Evolutionary conservation across 1,140 invertebrate species (phyloP), one percentile per base, ranked within the genome.

Genomic region (Coenobita brevimanus): DNA sequence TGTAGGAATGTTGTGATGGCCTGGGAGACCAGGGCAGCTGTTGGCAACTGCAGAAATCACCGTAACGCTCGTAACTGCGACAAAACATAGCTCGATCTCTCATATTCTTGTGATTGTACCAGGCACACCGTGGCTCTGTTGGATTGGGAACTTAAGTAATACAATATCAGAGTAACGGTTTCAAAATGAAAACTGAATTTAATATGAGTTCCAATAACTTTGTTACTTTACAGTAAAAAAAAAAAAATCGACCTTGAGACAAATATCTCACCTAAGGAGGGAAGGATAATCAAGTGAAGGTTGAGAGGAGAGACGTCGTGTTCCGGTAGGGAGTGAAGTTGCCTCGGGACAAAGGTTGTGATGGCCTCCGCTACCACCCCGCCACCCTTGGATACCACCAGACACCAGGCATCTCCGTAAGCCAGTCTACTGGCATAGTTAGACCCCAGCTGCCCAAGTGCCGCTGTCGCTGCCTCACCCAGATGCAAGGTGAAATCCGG

Each of bases 401-500:
- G 54, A 71, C 80, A 84, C 83, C 80, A 89, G 30, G 46, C 78
- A 57, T 89, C 89, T 41, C 78, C 75, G 50, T 82, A 43, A 27
- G 82, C 89, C 30, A 89, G 75, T 17, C 67, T 54, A 30, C 82
- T 71, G 4, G 67, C 27, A 57, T 71, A 78, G 2, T 46, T n/a
- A 10, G 84, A 87, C 3, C 89, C 89, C 33, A 54, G 6, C 2
- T 67, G 3, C 43, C 54, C 30, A 17, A 89, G 62, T 24, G 24
- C 79, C n/a, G 13, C 4, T 10, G 24, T 75, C 3, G 64, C 79
- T 13, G 38, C 24, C 8, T 50, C 57, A 2, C 43, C 73, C 80
- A 89, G 36, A 83, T 38, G 86, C 17, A 17, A 43, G 2, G 85
- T 78, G 89, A 89, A 89, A 10, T 89, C 89, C 41, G 89, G 89